Evolutionary conservation across 2,888 invertebrate genomes (phyloP).

Genomic region (Rugalucina vietnamica): DNA sequence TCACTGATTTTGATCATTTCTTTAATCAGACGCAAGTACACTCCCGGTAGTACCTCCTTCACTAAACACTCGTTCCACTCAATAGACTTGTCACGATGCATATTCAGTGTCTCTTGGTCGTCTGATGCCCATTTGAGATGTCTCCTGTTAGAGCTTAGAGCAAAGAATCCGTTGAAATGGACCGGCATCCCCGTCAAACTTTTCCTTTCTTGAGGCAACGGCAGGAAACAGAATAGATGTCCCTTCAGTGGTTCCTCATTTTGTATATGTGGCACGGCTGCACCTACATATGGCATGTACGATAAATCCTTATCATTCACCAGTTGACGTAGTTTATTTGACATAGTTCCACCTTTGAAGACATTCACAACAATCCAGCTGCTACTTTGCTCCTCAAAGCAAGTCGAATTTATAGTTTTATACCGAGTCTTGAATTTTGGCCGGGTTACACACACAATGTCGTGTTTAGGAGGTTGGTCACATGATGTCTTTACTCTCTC

Average conservation of each 20-base stretch:
- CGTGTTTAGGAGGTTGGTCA: too few species aligned
- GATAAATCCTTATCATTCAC: conserved; percentile 38
- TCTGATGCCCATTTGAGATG: conserved; percentile 79
- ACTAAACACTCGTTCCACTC: conserved; percentile 78
- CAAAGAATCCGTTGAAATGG: conserved; percentile 80
- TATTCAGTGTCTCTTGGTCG: conserved; percentile 42
- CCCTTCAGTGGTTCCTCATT: conserved; percentile 55
- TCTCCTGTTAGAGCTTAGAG: conserved; percentile 77
- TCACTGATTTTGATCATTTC: conserved; percentile 45
- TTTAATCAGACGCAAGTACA: conserved; percentile 61
- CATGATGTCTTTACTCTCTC: too few species aligned
- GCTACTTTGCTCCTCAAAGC: neutral
- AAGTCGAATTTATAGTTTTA: neutral
- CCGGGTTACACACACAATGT: neutral
- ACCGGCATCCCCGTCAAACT: conserved; percentile 78
- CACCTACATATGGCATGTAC: conserved; percentile 56
- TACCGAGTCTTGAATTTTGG: neutral
- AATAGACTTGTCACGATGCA: conserved; percentile 67
- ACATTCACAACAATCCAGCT: conserved; percentile 65
- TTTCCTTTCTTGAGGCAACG: conserved; percentile 75
- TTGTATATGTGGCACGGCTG: conserved; percentile 34
- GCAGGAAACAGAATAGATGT: conserved; percentile 80
- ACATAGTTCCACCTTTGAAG: conserved; percentile 60
- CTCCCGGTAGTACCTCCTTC: conserved; percentile 71
- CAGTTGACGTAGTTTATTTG: conserved; percentile 40